Evolutionary conservation across 2,797 vertebrate genomes (phyloP).

Genomic region (Thripadectes ignobilis): DNA sequence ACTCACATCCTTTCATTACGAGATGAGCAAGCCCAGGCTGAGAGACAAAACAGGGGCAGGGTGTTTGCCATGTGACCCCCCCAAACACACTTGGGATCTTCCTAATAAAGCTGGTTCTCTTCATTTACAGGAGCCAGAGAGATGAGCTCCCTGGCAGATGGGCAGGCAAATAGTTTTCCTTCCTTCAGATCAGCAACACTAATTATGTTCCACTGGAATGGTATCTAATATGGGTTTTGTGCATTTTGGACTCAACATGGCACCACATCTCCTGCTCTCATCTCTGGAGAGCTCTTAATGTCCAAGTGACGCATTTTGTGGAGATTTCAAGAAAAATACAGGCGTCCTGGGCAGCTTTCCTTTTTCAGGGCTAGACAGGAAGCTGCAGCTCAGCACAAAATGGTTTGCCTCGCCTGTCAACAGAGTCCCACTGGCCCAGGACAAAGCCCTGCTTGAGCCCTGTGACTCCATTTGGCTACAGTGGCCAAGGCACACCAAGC

Average conservation of each 20-base stretch:
- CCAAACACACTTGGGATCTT: neutral
- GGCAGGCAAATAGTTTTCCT: neutral
- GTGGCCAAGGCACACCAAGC: neutral
- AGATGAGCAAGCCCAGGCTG: neutral
- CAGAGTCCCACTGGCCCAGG: neutral
- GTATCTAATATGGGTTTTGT: neutral
- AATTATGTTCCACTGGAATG: neutral
- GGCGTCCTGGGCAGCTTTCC: neutral
- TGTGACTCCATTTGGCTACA: neutral
- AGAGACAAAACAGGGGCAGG: neutral
- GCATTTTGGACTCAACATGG: neutral
- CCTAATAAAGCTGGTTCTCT: neutral
- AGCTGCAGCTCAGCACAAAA: neutral
- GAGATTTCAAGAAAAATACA: slow-evolving; percentile 2
- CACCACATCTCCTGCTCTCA: neutral
- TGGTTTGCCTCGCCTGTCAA: neutral
- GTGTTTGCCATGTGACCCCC: neutral
- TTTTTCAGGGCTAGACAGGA: neutral
- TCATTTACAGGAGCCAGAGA: neutral
- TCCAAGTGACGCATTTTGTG: neutral
- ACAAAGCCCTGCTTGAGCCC: neutral
- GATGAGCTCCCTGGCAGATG: neutral
- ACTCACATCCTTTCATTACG: neutral
- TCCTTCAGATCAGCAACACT: neutral
- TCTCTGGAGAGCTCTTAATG: neutral